Percentiles rank a stretch among this genome's conserved stretches.
Evolutionary conservation across 2,113 vertebrate genomes (phyloP).

Genomic region (Callospermophilus lateralis): DNA sequence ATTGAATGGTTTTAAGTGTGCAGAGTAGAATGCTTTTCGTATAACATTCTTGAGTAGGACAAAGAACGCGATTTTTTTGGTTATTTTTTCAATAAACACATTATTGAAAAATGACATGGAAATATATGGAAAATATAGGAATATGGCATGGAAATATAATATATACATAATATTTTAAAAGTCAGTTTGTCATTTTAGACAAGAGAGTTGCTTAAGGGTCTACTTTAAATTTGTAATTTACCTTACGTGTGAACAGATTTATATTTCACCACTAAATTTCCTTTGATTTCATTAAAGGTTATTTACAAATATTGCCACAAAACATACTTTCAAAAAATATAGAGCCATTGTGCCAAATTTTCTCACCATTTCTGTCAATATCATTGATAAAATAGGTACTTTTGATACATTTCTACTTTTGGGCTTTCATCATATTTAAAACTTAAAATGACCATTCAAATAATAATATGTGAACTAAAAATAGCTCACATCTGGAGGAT

Average conservation of each 20-base stretch:
- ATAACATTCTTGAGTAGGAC: slow-evolving; percentile 47
- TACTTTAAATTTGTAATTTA: slow-evolving; percentile 19
- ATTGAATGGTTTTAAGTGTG: slow-evolving; percentile 41
- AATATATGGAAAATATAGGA: background rate
- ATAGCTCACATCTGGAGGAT: slow-evolving; percentile 42
- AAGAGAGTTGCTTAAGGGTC: slow-evolving; percentile 33
- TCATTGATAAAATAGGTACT: slow-evolving; percentile 41
- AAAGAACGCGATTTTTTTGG: background rate
- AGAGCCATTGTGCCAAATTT: slow-evolving; percentile 35
- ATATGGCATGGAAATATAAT: slow-evolving; percentile 21
- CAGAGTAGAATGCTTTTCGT: slow-evolving; percentile 36
- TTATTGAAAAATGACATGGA: slow-evolving; percentile 47
- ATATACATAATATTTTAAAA: slow-evolving; percentile 53
- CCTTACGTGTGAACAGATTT: slow-evolving; percentile 28
- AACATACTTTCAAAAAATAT: slow-evolving; percentile 34
- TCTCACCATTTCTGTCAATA: slow-evolving; percentile 50
- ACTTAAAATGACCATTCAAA: slow-evolving; percentile 37
- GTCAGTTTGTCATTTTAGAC: slow-evolving; percentile 44
- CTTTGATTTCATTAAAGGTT: slow-evolving; percentile 51
- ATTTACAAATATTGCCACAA: slow-evolving; percentile 39
- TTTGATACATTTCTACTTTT: slow-evolving; percentile 50
- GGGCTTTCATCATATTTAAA: slow-evolving; percentile 44
- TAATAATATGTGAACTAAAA: background rate
- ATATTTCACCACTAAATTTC: slow-evolving; percentile 33
- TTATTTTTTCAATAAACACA: slow-evolving; percentile 54